phyloP scores from a whole-genome alignment of 2,888 invertebrate genomes.

The Eristalis intricaria region DNA sequence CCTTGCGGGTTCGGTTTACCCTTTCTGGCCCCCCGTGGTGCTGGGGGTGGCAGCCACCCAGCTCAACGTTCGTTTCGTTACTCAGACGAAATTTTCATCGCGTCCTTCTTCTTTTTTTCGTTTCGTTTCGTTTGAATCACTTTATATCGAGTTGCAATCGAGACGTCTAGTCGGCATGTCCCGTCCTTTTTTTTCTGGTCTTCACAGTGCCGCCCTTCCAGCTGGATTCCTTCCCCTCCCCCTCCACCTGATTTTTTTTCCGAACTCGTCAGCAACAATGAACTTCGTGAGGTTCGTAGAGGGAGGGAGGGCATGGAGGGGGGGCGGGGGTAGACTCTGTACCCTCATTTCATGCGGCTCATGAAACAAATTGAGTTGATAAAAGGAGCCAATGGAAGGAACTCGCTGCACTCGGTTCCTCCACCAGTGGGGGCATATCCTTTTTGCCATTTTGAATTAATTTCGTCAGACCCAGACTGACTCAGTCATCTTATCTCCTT shows the following conservation, averaged over 20 bases:
- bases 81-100: neutral
- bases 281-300: constrained; percentile 11
- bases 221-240: neutral
- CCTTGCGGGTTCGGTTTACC: constrained; percentile 53
- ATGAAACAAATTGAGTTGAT: constrained; percentile 71
- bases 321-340: too few species aligned
- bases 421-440: constrained; percentile 24
- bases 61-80: neutral
- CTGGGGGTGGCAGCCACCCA: neutral
- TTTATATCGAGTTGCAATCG: constrained; percentile 70
- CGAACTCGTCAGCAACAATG: constrained; percentile 57
- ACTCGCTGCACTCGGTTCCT: constrained; percentile 57
- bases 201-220: constrained; percentile 8
- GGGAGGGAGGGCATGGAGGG: neutral
- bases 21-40: constrained; percentile 1
- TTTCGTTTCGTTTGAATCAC: constrained; percentile 34
- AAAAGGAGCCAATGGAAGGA: constrained; percentile 45
- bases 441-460: constrained; percentile 70
- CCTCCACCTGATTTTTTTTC: neutral
- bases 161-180: constrained; percentile 69
- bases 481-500: neutral
- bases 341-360: constrained; percentile 71
- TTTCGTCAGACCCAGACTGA: constrained; percentile 25
- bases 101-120: neutral
- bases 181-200: constrained; percentile 34